phyloP scores from a whole-genome alignment of 2,113 vertebrate genomes.

The Bothrops jararaca region DNA sequence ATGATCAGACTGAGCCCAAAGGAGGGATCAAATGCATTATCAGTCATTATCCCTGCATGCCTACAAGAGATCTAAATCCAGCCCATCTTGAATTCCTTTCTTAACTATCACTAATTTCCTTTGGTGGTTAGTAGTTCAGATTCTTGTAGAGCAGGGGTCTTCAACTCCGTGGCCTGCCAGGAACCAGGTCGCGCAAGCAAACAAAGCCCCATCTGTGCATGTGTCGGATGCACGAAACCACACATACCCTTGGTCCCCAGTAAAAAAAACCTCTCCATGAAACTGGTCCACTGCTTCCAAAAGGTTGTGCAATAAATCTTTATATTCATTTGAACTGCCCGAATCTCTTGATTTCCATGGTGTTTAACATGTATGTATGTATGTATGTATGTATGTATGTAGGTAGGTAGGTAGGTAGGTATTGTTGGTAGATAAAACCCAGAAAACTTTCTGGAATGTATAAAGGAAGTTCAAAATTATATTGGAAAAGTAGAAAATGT shows the following conservation, averaged over 20 bases:
- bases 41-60: background rate
- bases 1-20: background rate
- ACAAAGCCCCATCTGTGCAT: background rate
- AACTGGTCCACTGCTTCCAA: background rate
- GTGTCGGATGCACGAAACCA: background rate
- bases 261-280: background rate
- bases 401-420: background rate
- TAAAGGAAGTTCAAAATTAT: background rate
- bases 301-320: background rate
- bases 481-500: background rate
- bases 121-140: background rate
- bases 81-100: background rate
- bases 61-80: background rate
- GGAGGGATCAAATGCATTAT: background rate
- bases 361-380: background rate
- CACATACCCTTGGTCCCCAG: too few relatives aligned
- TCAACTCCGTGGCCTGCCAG: background rate
- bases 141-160: background rate
- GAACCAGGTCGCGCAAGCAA: too few relatives aligned
- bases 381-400: background rate
- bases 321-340: background rate
- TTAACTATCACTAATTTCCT: background rate
- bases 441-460: background rate
- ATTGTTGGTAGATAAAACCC: background rate
- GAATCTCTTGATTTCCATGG: background rate